Percentiles rank a stretch among this genome's conserved stretches.
phyloP scores from a whole-genome alignment of 1,140 invertebrate genomes.

The Rhyacophila brunnea region DNA sequence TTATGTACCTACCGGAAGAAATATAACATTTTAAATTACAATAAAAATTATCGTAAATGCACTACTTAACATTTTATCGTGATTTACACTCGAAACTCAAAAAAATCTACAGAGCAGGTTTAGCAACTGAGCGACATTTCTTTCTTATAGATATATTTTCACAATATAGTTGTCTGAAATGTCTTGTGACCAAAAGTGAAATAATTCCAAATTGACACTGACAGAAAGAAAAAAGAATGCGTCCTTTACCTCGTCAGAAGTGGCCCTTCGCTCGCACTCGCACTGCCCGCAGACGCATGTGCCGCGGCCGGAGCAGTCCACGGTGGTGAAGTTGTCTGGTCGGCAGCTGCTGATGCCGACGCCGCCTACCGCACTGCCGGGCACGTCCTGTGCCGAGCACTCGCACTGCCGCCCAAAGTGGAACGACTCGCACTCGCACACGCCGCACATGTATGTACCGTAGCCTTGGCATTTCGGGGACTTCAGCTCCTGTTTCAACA shows the following conservation, averaged over 20 bases:
- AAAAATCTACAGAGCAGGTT: no score
- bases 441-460: slow-evolving; percentile 80
- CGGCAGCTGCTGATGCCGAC: slow-evolving; percentile 66
- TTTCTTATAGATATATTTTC: no score
- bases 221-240: no score
- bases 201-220: no score
- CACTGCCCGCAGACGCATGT: slow-evolving; percentile 81
- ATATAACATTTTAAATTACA: no score
- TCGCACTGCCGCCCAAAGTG: slow-evolving; percentile 86
- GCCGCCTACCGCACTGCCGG: slow-evolving; percentile 45
- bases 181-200: no score
- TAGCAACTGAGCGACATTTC: no score
- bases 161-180: no score
- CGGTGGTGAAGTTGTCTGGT: slow-evolving; percentile 65
- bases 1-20: no score
- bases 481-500: slow-evolving; percentile 27
- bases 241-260: slow-evolving; percentile 56
- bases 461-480: slow-evolving; percentile 62
- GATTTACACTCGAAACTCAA: no score
- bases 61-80: no score
- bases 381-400: slow-evolving; percentile 63
- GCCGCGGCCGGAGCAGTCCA: slow-evolving; percentile 75
- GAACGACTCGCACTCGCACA: slow-evolving; percentile 78
- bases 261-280: slow-evolving; percentile 63
- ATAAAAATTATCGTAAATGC: no score